Conservation (phyloP, 2,113 vertebrate species). For the Poeciliopsis occidentalis region DNA sequence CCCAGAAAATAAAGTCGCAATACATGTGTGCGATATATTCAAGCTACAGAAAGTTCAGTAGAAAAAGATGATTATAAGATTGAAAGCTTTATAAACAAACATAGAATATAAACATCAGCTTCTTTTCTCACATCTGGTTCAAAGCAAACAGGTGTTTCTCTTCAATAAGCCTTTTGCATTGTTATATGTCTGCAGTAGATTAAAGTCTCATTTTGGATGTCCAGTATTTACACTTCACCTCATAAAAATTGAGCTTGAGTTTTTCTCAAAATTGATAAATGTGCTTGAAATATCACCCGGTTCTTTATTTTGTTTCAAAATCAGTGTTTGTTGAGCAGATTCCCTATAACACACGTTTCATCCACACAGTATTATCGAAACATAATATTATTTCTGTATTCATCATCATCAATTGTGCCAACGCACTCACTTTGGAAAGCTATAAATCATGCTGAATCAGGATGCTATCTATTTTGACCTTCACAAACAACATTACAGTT, state of each 20-base stretch:
- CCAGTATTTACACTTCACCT: slow-evolving; percentile 26
- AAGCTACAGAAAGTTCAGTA: slow-evolving; percentile 38
- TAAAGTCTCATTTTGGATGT: slow-evolving; percentile 12
- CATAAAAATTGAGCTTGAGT: neutral
- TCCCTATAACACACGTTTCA: slow-evolving; percentile 7
- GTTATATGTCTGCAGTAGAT: slow-evolving; percentile 12
- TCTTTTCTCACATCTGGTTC: slow-evolving; percentile 21
- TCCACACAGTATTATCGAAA: slow-evolving; percentile 43
- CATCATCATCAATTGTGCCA: slow-evolving; percentile 16
- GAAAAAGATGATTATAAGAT: slow-evolving; percentile 27
- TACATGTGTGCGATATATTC: slow-evolving; percentile 11
- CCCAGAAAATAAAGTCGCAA: slow-evolving; percentile 7
- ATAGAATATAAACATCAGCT: slow-evolving; percentile 26
- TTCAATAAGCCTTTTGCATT: slow-evolving; percentile 20
- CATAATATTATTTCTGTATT: slow-evolving; percentile 8
- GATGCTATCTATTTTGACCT: slow-evolving; percentile 36
- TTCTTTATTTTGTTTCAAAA: neutral
- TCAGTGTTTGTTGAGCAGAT: neutral
- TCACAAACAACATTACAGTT: slow-evolving; percentile 34
- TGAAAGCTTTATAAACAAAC: slow-evolving; percentile 14
- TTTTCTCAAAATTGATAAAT: slow-evolving; percentile 9
- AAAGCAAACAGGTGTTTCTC: slow-evolving; percentile 9
- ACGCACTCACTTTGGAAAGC: slow-evolving; percentile 25
- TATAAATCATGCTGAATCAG: slow-evolving; percentile 41
- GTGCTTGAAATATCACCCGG: slow-evolving; percentile 1